Base-by-base conservation (phyloP, 1,140 invertebrate species). In the Muscidifurax raptorellus region DNA sequence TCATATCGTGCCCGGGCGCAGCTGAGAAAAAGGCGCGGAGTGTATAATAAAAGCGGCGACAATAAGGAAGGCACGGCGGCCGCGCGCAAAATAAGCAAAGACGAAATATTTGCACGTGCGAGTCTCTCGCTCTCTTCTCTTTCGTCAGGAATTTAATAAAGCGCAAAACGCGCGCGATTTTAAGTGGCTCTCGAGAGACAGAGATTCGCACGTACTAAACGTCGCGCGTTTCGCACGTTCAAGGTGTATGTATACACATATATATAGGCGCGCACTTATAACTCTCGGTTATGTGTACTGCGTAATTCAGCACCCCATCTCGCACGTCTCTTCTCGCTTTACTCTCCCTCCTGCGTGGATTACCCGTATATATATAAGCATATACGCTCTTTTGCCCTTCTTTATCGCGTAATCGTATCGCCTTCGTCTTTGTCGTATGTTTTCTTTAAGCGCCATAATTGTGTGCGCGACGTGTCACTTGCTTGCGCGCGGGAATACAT, bases 91-190 rank as follows among this genome's bases (percentile, higher is more conserved):
- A 67, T 67, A 84, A 82, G 71, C 30, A 25, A 64, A 66, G 83
- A 67, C 80, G 67, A 90, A 92, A 92, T 93, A 93, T 93, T 92
- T 92, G 92, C 92, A 93, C 92, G 92, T 93, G 92, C 91, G 80
- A 88, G 30, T 76, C 78, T 75, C 6, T 76, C 78, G 71, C 64
- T 66, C 77, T 40, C 25, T n/a, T n/a, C 3, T 15, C 36, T 71
- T 88, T 90, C 91, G 91, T 91, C 89, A 92, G 92, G 92, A 93
- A 93, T 93, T 93, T 93, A 93, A 93, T 93, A 93, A 93, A 92
- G 91, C 88, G 89, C 79, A 85, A 85, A 85, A 86, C 80, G 72
- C 82, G 75, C 84, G 64, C 81, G 80, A 84, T 78, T 67, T 81
- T 84, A 85, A 85, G 85, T 80, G 77, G 74, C 86, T 80, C 87